Evolutionary conservation across 2,113 vertebrate genomes (phyloP), one percentile per base, ranked within the genome.

Genomic region (Pluvianellus socialis): DNA sequence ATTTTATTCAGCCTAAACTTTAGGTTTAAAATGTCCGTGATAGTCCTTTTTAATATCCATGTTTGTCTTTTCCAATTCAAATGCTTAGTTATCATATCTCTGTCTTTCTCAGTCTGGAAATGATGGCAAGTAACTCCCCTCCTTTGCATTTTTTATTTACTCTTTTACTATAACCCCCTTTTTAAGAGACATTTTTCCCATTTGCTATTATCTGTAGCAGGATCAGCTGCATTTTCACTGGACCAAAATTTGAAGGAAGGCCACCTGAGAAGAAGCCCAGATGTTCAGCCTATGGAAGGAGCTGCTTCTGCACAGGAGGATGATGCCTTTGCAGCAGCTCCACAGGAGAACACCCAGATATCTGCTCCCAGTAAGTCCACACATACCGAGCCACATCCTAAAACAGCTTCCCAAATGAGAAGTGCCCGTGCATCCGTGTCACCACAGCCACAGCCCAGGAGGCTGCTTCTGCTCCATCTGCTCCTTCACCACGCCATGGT

Each of bases 151-250:
- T 86, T 79, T 59, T 83, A 96, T 79, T 50, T 91, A 71, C 76
- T 81, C 9, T 90, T 92, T 68, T 94, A 93, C 79, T 66, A 20
- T 42, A 83, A 94, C 30, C 68, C 77, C 17, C 92, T 87, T 79
- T 96, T 96, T n/a, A 87, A 68, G 65, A 94, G 81, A 85, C 53
- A 84, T 58, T 88, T 65, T 45, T 85, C 94, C 53, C 80, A 93
- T 10, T 71, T 96, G 17, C 66, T 96, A 33, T 26, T 58, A 93
- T 61, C 7, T 61, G 90, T 73, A 94, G 89, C 28, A 6, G 79
- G 50, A 21, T 45, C 80, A 16, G 14, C 28, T 73, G 56, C 86
- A 49, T 55, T 81, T 66, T 66, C 63, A 22, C 52, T 55, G 28
- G 38, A 28, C 10, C 87, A 74, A 27, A 72, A 79, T 63, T 71